A percentile compares a stretch with the other conserved stretches of the same genome.
Evolutionary conservation across 1,140 invertebrate species (phyloP).

Genomic region (Bombus superbus): DNA sequence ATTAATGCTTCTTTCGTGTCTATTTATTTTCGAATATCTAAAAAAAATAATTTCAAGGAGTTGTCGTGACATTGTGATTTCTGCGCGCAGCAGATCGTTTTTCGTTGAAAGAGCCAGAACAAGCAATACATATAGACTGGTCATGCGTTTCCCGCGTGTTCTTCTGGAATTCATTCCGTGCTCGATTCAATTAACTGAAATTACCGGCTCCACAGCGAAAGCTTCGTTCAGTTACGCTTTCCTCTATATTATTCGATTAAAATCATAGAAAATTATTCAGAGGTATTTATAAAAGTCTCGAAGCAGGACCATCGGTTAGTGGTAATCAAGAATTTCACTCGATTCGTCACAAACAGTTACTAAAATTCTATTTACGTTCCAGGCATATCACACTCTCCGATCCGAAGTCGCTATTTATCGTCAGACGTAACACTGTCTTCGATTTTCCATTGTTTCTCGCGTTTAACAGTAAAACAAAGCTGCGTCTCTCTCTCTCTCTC

Average conservation of each 20-base stretch:
- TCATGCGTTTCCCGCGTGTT: background rate
- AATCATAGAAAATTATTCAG: background rate
- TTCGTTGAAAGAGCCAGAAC: too few species aligned
- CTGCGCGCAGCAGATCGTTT: too few species aligned
- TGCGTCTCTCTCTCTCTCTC: background rate
- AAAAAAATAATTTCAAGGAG: too few species aligned
- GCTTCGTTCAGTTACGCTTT: background rate
- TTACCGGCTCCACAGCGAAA: background rate
- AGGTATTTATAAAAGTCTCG: background rate
- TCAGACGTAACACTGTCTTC: background rate
- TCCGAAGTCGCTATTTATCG: background rate
- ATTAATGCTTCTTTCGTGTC: too few species aligned
- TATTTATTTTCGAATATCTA: too few species aligned
- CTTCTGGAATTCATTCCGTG: background rate
- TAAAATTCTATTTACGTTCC: background rate
- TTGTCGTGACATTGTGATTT: too few species aligned
- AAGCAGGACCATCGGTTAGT: background rate
- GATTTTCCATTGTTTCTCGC: background rate
- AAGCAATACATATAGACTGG: too few species aligned
- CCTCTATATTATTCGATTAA: background rate
- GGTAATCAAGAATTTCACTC: background rate
- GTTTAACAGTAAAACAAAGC: background rate
- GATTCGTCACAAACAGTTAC: background rate
- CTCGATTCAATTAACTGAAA: too few species aligned
- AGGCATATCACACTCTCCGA: background rate